Percentiles rank a stretch among this genome's conserved stretches.
Conservation (phyloP, 1,140 invertebrate genomes). For the Rhyacophila brunnea region DNA sequence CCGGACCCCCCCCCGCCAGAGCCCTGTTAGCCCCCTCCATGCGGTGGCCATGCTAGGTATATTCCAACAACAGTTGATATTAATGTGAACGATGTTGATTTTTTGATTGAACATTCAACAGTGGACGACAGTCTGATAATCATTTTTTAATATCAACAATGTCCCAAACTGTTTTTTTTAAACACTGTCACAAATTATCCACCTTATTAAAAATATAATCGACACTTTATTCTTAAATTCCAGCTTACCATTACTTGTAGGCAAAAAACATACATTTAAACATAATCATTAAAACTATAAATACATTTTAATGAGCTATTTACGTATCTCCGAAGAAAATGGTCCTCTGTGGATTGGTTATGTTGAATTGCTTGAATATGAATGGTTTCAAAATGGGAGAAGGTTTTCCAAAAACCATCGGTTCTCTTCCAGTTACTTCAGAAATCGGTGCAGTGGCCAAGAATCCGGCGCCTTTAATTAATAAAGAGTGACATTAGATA, state of each 20-base stretch:
- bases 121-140: neutral
- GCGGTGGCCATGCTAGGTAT: too few relatives aligned
- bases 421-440: slow-evolving; percentile 38
- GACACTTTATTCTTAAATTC: neutral
- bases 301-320: neutral
- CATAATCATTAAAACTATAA: neutral
- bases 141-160: neutral
- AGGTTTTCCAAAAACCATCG: slow-evolving; percentile 49
- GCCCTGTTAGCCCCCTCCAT: too few relatives aligned
- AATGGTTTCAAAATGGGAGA: slow-evolving; percentile 40
- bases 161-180: neutral
- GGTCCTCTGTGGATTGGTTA: slow-evolving; percentile 42
- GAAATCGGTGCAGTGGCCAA: slow-evolving; percentile 45
- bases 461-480: slow-evolving; percentile 43
- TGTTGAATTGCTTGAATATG: slow-evolving; percentile 32
- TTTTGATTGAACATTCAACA: too few relatives aligned
- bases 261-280: neutral
- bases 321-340: slow-evolving; percentile 56
- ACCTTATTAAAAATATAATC: neutral
- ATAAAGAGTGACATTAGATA: neutral
- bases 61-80: too few relatives aligned
- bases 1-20: too few relatives aligned
- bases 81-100: too few relatives aligned
- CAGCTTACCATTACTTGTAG: neutral
- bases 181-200: neutral